Conservation (phyloP, 2,888 invertebrate species). For the Acanthacorydalis orientalis region DNA sequence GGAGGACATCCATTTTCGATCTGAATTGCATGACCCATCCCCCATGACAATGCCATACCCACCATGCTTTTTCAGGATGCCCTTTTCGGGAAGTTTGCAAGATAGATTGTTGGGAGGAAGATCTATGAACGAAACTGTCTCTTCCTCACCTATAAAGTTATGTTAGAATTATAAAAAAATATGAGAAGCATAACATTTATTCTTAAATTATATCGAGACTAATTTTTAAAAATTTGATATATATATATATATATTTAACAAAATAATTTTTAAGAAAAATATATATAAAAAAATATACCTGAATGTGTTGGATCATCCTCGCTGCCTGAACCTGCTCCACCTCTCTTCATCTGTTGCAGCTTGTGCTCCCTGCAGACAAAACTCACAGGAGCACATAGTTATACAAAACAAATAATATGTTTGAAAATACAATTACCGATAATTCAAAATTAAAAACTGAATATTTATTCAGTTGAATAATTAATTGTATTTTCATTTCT, state of each 20-base stretch:
- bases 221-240: no score
- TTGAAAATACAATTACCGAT: no score
- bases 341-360: conserved; percentile 56
- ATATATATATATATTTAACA: no score
- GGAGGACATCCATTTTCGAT: conserved; percentile 22
- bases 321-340: conserved; percentile 43
- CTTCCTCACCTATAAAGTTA: conserved; percentile 47
- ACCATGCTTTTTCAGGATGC: conserved; percentile 76
- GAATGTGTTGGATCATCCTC: conserved; percentile 65
- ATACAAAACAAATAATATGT: neutral
- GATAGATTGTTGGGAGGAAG: conserved; percentile 56
- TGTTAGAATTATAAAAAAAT: no score
- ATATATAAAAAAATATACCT: conserved; percentile 29
- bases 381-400: conserved; percentile 8
- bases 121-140: conserved; percentile 67
- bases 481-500: no score
- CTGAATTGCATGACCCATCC: conserved; percentile 54
- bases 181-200: no score
- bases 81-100: conserved; percentile 66
- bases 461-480: no score
- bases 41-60: conserved; percentile 57
- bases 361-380: conserved; percentile 56
- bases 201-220: neutral
- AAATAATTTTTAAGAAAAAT: neutral
- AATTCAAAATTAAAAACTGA: no score